These are phyloP conservation scores for Lamellibrachia satsuma DNA, from an alignment of 2,888 invertebrate genomes.

Conservation along the genomic window DNA sequence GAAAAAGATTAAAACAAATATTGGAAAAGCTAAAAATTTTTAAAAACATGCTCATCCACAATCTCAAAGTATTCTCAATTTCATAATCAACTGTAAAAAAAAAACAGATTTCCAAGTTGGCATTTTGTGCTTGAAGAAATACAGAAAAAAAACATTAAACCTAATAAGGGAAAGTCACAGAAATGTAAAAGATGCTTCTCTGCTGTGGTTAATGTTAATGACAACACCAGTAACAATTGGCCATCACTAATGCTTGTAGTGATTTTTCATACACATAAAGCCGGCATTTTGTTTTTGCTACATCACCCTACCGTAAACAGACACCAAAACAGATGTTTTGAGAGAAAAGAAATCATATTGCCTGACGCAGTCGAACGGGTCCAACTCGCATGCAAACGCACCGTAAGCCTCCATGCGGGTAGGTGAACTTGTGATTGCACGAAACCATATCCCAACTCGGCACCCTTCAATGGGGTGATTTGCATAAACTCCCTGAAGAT, in stretches of 20 bases:
- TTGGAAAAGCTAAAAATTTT: not conserved
- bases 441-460: not conserved
- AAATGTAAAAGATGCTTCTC: not conserved
- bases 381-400: not conserved
- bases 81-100: not conserved
- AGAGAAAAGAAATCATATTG: not conserved
- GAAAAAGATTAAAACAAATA: not conserved
- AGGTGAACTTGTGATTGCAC: not conserved
- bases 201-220: not conserved
- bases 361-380: constrained; percentile 1
- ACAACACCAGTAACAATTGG: not conserved
- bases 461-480: not conserved
- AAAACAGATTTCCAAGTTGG: not conserved
- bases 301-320: not conserved
- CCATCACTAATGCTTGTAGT: not conserved
- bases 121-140: not conserved
- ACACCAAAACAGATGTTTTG: not conserved
- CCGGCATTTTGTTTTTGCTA: not conserved
- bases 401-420: not conserved
- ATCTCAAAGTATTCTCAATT: not conserved
- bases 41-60: not conserved
- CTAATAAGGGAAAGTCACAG: not conserved
- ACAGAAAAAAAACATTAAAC: no score
- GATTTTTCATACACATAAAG: not conserved
- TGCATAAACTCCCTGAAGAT: constrained; percentile 3